Percentiles rank a stretch among this genome's conserved stretches.
phyloP scores from a whole-genome alignment of 2,797 vertebrate genomes.

The Acanthurus lineatus region DNA sequence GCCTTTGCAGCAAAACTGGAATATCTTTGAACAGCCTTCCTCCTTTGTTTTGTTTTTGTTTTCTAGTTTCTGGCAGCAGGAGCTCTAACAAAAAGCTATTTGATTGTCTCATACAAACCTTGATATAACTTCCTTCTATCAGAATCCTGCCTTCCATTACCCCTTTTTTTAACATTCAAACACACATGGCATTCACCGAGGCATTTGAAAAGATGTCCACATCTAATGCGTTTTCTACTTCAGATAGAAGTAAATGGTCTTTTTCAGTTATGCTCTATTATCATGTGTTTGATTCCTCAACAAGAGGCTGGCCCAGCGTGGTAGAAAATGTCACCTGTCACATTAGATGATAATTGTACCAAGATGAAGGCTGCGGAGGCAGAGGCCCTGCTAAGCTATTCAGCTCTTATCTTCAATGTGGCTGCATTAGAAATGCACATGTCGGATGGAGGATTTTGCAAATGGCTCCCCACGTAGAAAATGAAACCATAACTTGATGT shows the following conservation, averaged over 20 bases:
- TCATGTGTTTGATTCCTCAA: conserved; percentile 57
- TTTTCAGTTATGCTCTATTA: conserved; percentile 60
- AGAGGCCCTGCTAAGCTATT: conserved; percentile 57
- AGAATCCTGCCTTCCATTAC: conserved; percentile 29
- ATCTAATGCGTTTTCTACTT: conserved; percentile 42
- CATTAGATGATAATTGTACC: conserved; percentile 73
- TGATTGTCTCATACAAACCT: conserved; percentile 19
- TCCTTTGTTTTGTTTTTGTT: conserved; percentile 13
- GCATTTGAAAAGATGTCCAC: conserved; percentile 30
- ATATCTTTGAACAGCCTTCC: conserved; percentile 18
- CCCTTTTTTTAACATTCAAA: conserved; percentile 7
- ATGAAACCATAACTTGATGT: conserved; percentile 29
- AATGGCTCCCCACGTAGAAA: conserved; percentile 39
- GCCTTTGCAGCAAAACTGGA: background rate
- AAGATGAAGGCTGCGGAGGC: conserved; percentile 57
- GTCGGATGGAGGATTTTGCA: conserved; percentile 34
- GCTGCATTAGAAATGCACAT: conserved; percentile 48
- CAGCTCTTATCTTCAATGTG: conserved; percentile 54
- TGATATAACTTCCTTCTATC: conserved; percentile 32
- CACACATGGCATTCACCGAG: conserved; percentile 11
- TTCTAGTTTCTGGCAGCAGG: background rate
- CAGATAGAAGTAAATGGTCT: conserved; percentile 38
- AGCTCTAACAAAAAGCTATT: background rate
- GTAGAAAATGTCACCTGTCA: conserved; percentile 79
- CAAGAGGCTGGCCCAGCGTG: conserved; percentile 45